Evolutionary conservation across 2,113 vertebrate species (phyloP).

Genomic region (Ctenodactylus gundi): DNA sequence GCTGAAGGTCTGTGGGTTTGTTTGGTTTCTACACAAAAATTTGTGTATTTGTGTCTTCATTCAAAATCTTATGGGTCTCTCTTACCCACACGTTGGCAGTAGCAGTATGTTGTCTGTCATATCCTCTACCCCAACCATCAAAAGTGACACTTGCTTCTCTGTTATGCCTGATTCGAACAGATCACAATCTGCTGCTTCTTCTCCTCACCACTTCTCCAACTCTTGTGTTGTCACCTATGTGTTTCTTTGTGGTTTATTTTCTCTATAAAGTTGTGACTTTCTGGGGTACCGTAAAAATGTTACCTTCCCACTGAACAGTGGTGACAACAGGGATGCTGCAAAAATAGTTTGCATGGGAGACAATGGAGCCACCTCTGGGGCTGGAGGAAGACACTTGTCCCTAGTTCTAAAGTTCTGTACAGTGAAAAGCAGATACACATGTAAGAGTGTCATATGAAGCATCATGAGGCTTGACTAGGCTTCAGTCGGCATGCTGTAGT

Average conservation of each 20-base stretch:
- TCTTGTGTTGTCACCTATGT: neutral
- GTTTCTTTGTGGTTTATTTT: neutral
- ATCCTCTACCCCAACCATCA: too few relatives aligned
- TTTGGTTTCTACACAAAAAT: neutral
- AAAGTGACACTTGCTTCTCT: neutral
- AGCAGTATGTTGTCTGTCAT: neutral
- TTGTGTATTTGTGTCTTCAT: neutral
- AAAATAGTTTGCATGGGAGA: neutral
- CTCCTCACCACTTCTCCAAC: neutral
- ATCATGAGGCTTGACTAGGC: neutral
- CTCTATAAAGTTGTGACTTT: neutral
- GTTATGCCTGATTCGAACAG: rapidly evolving
- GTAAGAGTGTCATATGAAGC: neutral
- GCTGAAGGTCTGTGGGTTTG: neutral
- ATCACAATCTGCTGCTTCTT: neutral
- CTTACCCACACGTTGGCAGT: neutral
- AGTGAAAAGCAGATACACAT: neutral
- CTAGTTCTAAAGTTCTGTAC: neutral
- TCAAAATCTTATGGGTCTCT: neutral
- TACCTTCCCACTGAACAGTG: neutral
- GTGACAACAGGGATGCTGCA: neutral
- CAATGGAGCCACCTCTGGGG: neutral
- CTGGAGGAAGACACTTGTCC: neutral
- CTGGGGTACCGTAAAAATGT: neutral
- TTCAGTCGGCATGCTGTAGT: neutral